Conservation (phyloP, 2,797 vertebrate genomes). For the Xenopus petersii region DNA sequence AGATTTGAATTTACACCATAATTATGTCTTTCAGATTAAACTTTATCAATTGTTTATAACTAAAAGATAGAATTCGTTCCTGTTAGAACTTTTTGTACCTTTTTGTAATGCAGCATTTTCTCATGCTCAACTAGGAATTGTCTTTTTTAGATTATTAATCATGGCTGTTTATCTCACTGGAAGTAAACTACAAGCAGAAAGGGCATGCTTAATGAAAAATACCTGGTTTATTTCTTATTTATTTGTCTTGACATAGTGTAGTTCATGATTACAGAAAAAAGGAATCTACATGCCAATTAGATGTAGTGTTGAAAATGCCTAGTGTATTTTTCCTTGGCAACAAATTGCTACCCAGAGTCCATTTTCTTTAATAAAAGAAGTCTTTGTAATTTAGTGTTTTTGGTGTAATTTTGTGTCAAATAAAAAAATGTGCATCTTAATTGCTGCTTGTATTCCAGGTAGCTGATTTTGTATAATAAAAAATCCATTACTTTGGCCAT, state of each 20-base stretch:
- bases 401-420: no score
- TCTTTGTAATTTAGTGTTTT: slow-evolving; percentile 16
- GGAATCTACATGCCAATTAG: neutral
- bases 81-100: no score
- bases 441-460: slow-evolving; percentile 9
- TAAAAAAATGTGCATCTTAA: neutral
- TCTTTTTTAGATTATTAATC: slow-evolving; percentile 10
- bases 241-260: neutral
- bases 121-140: neutral
- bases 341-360: neutral
- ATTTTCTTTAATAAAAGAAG: slow-evolving; percentile 7
- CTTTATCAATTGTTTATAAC: no score
- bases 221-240: slow-evolving; percentile 5
- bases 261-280: slow-evolving; percentile 4
- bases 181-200: slow-evolving; percentile 12
- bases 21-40: no score
- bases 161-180: slow-evolving; percentile 8
- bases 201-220: slow-evolving; percentile 3
- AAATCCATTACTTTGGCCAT: slow-evolving; percentile 42
- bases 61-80: no score
- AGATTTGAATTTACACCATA: no score
- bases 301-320: neutral
- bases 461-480: slow-evolving; percentile 3
- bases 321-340: slow-evolving; percentile 1
- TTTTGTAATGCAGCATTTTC: neutral